phyloP scores from a whole-genome alignment of 2,797 vertebrate species.

The Loriculus beryllinus region DNA sequence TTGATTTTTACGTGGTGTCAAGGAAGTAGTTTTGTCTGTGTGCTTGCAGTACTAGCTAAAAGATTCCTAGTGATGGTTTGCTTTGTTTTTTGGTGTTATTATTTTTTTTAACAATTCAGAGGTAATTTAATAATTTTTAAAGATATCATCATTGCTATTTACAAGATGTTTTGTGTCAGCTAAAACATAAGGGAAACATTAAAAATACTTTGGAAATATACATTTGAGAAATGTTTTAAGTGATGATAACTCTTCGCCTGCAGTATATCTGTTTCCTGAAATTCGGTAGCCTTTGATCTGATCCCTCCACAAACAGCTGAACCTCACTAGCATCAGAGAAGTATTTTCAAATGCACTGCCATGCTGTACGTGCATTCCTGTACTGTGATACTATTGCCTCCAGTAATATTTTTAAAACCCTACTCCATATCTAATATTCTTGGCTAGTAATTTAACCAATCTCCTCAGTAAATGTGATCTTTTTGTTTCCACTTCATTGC shows the following conservation, averaged over 20 bases:
- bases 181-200: not conserved
- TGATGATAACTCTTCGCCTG: not conserved
- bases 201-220: not conserved
- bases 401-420: not conserved
- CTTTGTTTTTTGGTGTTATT: not conserved
- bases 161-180: not conserved
- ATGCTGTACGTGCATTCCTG: not conserved
- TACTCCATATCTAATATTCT: not conserved
- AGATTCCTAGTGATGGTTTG: not conserved
- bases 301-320: not conserved
- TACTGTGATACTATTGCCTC: not conserved
- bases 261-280: not conserved
- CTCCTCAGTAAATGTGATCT: not conserved
- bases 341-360: not conserved
- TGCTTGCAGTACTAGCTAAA: not conserved
- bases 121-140: not conserved
- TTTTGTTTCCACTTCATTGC: constrained; percentile 30
- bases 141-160: not conserved
- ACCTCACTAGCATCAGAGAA: not conserved
- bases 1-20: not conserved
- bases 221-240: not conserved
- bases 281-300: not conserved
- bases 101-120: not conserved
- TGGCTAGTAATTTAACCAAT: constrained; percentile 31
- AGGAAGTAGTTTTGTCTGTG: not conserved